Percentiles rank a stretch among this genome's conserved stretches.
These are phyloP conservation scores for Chloroclystis v-ata DNA, from an alignment of 2,888 invertebrate genomes.

Conservation along the genomic window DNA sequence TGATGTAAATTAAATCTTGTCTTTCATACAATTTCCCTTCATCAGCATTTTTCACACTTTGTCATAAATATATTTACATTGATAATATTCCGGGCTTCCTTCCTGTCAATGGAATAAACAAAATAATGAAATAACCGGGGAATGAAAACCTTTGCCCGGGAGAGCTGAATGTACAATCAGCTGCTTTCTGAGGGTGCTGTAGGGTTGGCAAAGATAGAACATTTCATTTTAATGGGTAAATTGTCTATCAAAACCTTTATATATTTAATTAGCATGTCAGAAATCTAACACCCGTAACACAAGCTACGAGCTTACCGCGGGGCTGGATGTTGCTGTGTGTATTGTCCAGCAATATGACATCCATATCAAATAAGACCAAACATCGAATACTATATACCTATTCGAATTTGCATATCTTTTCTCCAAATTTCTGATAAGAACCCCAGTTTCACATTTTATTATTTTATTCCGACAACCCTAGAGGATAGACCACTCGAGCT, in stretches of 20 bases:
- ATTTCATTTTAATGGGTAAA: background rate
- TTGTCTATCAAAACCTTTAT: too few relatives aligned
- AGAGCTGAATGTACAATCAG: slow-evolving; percentile 19
- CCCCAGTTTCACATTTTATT: background rate
- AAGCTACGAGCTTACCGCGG: too few relatives aligned
- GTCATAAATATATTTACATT: background rate
- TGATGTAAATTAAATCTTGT: background rate
- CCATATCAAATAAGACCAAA: too few relatives aligned
- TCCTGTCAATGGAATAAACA: slow-evolving; percentile 1
- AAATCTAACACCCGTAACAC: too few relatives aligned
- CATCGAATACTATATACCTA: too few relatives aligned
- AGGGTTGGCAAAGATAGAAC: slow-evolving; percentile 8
- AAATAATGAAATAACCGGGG: slow-evolving; percentile 7
- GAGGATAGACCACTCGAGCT: slow-evolving; percentile 16
- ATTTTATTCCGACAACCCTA: slow-evolving; percentile 10
- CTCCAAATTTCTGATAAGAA: too few relatives aligned
- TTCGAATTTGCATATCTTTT: too few relatives aligned
- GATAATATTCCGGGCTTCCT: background rate
- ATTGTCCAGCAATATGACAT: too few relatives aligned
- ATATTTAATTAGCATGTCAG: too few relatives aligned
- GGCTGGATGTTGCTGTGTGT: too few relatives aligned
- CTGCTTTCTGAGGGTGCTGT: slow-evolving; percentile 10
- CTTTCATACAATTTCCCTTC: background rate
- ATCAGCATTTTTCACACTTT: too few relatives aligned
- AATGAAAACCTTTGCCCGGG: slow-evolving; percentile 9